Base-by-base conservation (phyloP, 1,140 invertebrate species). In the Monochamus saltuarius region DNA sequence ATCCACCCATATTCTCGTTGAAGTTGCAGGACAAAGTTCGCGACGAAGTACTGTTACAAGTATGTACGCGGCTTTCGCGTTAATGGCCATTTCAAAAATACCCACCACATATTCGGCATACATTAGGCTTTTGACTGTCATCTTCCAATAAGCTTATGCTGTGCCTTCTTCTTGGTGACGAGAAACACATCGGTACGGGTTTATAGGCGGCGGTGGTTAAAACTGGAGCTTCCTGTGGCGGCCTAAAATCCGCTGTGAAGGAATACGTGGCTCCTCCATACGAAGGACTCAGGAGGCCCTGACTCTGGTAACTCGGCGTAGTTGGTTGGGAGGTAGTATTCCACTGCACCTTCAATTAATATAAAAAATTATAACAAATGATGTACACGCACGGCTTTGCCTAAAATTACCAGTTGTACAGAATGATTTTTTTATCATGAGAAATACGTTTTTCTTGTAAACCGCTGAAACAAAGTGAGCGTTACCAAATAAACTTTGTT, bases 71-170 rank as follows among this genome's bases (percentile, higher is more conserved):
- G n/a, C n/a, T n/a, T n/a, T n/a, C n/a, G n/a, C n/a, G n/a, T n/a
- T n/a, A n/a, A n/a, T n/a, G n/a, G n/a, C n/a, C n/a, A n/a, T n/a
- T n/a, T n/a, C 14, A 53, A 42, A 16, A 42, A 6, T 43, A 61
- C 65, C 86, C 65, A 34, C 95, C 95, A 77, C 96, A 99, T 38
- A 98, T 94, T 29, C 93, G 82, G 74, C 97, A 99, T 10, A 91
- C 79, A 73, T 91, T 92, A 1, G 89, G 89, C 70, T 89, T 86
- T 67, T 87, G 84, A 66, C 85, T 85, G 61, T 88, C 85, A 59
- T 86, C 84, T 59, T 83, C 80, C 66, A 62, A 76, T 74, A 42
- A 75, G 73, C 50, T 72, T 52, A 60, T 62, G 56, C 60, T 74
- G 56, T 69, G 68, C 37, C 68, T 59, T 49, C 69, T 59, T 60